Base-by-base conservation (phyloP, 2,888 invertebrate species). In the Drosophila nigricruria region DNA sequence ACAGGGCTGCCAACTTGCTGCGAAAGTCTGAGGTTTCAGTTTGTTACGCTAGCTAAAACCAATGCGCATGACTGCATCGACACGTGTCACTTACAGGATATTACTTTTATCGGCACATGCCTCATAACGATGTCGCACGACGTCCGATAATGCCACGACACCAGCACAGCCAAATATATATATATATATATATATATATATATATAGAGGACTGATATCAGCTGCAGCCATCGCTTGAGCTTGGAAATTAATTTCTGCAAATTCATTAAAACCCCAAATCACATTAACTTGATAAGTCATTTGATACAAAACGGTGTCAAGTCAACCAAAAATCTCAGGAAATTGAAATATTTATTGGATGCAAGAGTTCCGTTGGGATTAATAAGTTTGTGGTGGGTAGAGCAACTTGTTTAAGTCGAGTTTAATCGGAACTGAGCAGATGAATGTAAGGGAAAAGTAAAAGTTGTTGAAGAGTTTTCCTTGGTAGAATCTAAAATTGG, bases 71-170 rank as follows among this genome's bases (percentile, higher is more conserved):
- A 71, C 82, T 76, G 61, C 56, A 54, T 63, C 73, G 84, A 52
- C 84, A 84, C 84, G 84, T 84, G 84, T 52, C 84, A 57, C 61
- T 77, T 70, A 73, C 84, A 84, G 87, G 84, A 87, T 87, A 84
- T 84, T 84, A 84, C 66, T 87, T 87, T 87, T 84, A 87, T 87
- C 82, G 84, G 76, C 80, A 78, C 80, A 78, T 80, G 84, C 61
- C 72, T 70, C 43, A 65, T 72, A 71, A 72, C 69, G 79, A 73
- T 50, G 63, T 38, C 40, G 70, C 67, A 63, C 87, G 82, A 42
- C 80, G 76, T 68, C 68, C 80, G 81, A 68, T 63, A 73, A 70
- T 62, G 66, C 56, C 43, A 10, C 45, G 61, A 42, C 49, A 36
- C 42, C 45, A 34, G 23, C 34, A 1, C 16, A 59, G 52, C 27